Base-by-base conservation (phyloP, 2,113 vertebrate genomes). In the Tretioscincus oriximinensis region DNA sequence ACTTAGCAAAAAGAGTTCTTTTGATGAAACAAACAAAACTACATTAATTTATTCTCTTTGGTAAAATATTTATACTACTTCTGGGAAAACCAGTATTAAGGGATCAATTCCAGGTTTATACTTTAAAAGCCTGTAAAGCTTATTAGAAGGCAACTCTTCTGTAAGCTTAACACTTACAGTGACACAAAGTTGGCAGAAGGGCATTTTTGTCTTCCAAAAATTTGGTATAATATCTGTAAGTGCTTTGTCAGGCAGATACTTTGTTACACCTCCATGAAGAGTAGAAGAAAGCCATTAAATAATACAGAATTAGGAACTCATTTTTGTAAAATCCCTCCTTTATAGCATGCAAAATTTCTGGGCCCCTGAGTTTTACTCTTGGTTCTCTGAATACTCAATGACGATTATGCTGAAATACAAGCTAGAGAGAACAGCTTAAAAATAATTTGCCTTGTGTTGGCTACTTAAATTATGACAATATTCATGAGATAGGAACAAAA, bases 81-180 rank as follows among this genome's bases (percentile, higher is more conserved):
- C 49, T 24, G 41, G 11, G 58, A 9, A 16, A 58, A 45, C 21
- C 65, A 81, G 85, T 29, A 28, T 47, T 76, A 12, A 2, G 83
- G 74, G 35, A 58, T 61, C 41, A 85, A 88, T 75, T 24, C 20
- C 64, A 65, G 78, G 67, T 78, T 90, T 82, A 22, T 9, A 73
- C 65, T 77, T 78, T 14, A 67, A 66, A 83, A 49, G 35, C 45
- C 70, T 78, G 81, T 2, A 65, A 77, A 81, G 29, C 0, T 69
- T 67, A 73, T 69, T 47, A 47, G n/a, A 68, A 16, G 60, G 9
- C 24, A 29, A 47, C 66, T 66, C 76, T 47, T 82, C 18, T 61
- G 64, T 45, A 21, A 58, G 26, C 68, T n/a, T 63, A 47, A 76
- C 9, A 63, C 47, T 22, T 31, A 1, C 22, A 70, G 41, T 31